Percentiles rank a stretch among this genome's conserved stretches.
These are phyloP conservation scores for Carollia perspicillata DNA, from an alignment of 2,113 vertebrate genomes.

Conservation along the genomic window DNA sequence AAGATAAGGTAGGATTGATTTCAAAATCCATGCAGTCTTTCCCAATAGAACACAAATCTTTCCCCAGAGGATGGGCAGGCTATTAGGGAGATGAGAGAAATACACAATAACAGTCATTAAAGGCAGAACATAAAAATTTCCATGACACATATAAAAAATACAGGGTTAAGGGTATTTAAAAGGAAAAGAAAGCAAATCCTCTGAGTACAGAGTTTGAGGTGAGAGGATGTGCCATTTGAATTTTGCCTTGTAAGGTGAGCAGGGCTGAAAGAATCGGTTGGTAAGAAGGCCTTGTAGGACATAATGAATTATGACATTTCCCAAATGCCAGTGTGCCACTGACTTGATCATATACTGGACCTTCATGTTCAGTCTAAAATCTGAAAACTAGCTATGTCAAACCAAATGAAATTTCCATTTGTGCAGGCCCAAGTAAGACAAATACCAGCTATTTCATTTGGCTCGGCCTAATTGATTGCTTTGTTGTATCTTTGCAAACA, in stretches of 20 bases:
- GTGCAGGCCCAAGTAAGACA: neutral
- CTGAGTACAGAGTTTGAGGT: neutral
- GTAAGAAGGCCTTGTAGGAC: neutral
- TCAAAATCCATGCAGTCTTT: neutral
- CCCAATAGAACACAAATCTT: neutral
- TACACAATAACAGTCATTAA: neutral
- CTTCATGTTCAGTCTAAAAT: neutral
- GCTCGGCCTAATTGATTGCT: neutral
- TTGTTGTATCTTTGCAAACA: neutral
- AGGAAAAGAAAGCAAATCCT: neutral
- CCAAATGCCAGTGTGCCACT: neutral
- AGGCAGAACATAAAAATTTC: neutral
- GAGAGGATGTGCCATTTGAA: neutral
- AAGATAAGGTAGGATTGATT: neutral
- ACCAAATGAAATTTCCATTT: slow-evolving; percentile 4
- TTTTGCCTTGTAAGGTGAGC: neutral
- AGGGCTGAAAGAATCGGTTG: neutral
- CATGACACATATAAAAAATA: neutral
- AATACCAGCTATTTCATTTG: neutral
- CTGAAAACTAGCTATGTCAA: slow-evolving; percentile 9
- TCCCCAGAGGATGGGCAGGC: neutral
- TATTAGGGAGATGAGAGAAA: neutral
- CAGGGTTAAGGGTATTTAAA: neutral
- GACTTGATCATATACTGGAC: neutral
- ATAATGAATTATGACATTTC: slow-evolving; percentile 34